A percentile compares a stretch with the other conserved stretches of the same genome.
Evolutionary conservation across 2,797 vertebrate species (phyloP).

Genomic region (Peromyscus attwateri): DNA sequence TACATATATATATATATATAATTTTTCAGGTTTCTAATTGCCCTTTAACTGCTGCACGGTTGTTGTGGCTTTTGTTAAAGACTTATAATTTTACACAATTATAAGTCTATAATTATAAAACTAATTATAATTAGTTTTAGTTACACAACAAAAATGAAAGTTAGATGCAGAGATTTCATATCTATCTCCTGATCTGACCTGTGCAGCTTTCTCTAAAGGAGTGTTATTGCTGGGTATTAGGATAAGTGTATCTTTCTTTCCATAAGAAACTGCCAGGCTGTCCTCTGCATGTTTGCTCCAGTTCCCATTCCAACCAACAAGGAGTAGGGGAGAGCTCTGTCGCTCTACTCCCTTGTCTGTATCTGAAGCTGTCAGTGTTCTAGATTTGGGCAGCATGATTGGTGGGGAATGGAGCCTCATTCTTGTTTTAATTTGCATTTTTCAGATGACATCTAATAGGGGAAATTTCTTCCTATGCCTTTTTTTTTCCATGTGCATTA

Average conservation of each 20-base stretch:
- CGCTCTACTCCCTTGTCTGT: background rate
- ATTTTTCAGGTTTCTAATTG: slow-evolving; percentile 13
- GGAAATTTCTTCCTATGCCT: background rate
- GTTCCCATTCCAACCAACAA: background rate
- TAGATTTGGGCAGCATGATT: background rate
- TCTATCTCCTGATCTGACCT: background rate
- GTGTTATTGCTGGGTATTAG: background rate
- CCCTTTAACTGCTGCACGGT: background rate
- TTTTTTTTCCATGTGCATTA: background rate
- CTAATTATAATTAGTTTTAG: background rate
- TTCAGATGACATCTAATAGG: background rate
- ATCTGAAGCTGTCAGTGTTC: background rate
- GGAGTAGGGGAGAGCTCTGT: background rate
- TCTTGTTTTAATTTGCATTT: background rate
- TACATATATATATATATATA: no score
- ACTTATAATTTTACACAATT: background rate
- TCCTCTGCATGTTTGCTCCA: background rate
- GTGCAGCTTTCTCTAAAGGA: background rate
- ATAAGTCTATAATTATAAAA: background rate
- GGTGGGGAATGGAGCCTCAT: background rate
- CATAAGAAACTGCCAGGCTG: background rate
- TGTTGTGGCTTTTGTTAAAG: background rate
- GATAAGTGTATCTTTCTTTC: background rate
- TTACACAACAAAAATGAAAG: background rate
- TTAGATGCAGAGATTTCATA: background rate